A percentile compares a stretch with the other conserved stretches of the same genome.
Evolutionary conservation across 2,888 invertebrate species (phyloP).

Genomic region (Drosophila fungiperda): DNA sequence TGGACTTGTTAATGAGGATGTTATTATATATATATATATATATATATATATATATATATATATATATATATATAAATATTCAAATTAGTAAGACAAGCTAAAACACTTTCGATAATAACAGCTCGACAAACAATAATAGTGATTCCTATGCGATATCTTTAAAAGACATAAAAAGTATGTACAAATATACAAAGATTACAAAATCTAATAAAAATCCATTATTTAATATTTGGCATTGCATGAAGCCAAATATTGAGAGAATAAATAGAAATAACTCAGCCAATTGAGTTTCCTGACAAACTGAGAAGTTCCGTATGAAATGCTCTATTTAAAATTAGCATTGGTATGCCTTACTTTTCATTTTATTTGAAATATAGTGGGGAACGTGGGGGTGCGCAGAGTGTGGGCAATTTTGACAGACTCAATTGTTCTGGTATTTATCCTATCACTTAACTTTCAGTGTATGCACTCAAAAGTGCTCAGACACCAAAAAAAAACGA

Average conservation of each 20-base stretch:
- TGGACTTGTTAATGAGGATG: too few species aligned
- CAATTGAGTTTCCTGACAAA: background rate
- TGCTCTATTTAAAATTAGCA: slow-evolving; percentile 19
- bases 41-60: too few species aligned
- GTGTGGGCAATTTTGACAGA: slow-evolving; percentile 22
- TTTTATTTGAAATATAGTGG: slow-evolving; percentile 7
- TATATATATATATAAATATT: too few species aligned
- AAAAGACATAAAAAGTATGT: background rate
- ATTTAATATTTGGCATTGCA: background rate
- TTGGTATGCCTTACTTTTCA: slow-evolving; percentile 29
- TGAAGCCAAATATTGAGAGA: slow-evolving; percentile 10
- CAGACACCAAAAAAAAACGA: slow-evolving; percentile 8
- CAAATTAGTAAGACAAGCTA: background rate
- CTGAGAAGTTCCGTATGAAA: slow-evolving; percentile 4
- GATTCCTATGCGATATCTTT: background rate
- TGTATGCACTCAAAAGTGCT: slow-evolving; percentile 13
- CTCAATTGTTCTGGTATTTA: slow-evolving; percentile 34
- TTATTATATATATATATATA: too few species aligned
- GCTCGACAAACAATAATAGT: background rate
- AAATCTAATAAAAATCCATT: background rate
- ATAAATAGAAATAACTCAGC: background rate
- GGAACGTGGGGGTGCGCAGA: background rate
- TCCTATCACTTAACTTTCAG: slow-evolving; percentile 43
- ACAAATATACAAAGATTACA: background rate
- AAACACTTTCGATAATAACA: background rate